Base-by-base conservation (phyloP, 2,113 vertebrate genomes). In the Cavia aperea region DNA sequence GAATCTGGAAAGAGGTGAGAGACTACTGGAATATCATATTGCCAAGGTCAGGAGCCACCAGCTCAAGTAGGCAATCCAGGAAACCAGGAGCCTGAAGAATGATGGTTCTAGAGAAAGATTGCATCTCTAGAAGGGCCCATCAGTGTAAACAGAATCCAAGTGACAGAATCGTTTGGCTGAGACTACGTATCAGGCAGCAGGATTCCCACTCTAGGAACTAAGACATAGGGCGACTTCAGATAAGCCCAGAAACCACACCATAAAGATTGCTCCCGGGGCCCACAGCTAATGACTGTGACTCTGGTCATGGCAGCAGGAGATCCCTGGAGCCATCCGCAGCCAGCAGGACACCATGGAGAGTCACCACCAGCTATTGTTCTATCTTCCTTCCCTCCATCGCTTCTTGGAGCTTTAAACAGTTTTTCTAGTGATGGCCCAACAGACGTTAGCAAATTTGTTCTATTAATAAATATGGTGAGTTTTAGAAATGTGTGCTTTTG, bases 401-500 rank as follows among this genome's bases (percentile, higher is more conserved):
- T 46, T 26, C 60, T 77, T 49, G 85, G 63, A 58, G 15, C 31
- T 86, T 86, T 49, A 51, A 91, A 86, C 19, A 51, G 12, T 72
- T 86, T 88, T 89, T 77, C 49, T 94, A 65, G n/a, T 81, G 81
- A 87, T 63, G 63, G 72, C 49, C 77, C 14, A 65, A 81, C 14
- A 91, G 81, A 18, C 1, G 26, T 81, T 92, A 81, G 26, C 26
- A 31, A 43, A 33, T 16, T n/a, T 63, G 1, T 39, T 82, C 51
- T 72, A 4, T 87, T 73, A 63, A 84, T 86, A 82, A 92, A 73
- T 72, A 54, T 12, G 13, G 19, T 81, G 13, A 92, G 75, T 79
- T 94, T 86, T 6, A n/a, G 62, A 93, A 88, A 72, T 33, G 4
- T 56, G 26, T 31, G 7, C 39, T 92, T 94, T 94, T 86, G 31